Conservation (phyloP, 1,140 invertebrate genomes). For the Marisa cornuarietis region DNA sequence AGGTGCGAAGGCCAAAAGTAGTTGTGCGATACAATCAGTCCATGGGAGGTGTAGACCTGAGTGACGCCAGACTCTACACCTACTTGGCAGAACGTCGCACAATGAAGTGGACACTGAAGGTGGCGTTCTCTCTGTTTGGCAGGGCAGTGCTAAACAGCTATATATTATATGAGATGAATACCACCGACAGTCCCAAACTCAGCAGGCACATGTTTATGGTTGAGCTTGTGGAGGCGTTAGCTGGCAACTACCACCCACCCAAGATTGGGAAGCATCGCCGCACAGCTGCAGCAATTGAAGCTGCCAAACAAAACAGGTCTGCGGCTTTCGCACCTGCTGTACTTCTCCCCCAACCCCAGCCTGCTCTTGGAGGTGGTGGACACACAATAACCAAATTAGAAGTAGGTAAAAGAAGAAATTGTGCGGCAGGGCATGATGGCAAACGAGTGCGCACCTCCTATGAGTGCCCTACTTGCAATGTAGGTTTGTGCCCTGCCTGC, state of each 20-base stretch:
- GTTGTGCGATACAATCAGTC: background rate
- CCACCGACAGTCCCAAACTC: background rate
- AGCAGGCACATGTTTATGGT: background rate
- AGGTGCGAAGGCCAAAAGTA: background rate
- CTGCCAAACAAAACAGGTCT: background rate
- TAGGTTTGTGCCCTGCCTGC: background rate
- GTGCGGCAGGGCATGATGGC: background rate
- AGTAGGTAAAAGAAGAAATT: background rate
- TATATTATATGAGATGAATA: background rate
- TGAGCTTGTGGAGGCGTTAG: background rate
- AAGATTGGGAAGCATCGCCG: too few species aligned
- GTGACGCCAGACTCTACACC: too few species aligned
- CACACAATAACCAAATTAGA: background rate
- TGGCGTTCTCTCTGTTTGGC: too few species aligned
- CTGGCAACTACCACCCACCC: background rate
- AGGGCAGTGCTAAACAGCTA: background rate
- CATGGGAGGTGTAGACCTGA: slow-evolving; percentile 10
- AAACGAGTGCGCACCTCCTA: background rate
- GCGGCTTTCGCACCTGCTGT: background rate
- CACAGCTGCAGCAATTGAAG: background rate
- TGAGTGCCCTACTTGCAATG: background rate
- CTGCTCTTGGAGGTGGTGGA: background rate
- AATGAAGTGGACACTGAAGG: too few species aligned
- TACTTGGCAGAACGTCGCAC: too few species aligned
- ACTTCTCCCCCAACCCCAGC: background rate